phyloP scores from a whole-genome alignment of 2,888 invertebrate genomes.

The Caenorhabditis sp. region DNA sequence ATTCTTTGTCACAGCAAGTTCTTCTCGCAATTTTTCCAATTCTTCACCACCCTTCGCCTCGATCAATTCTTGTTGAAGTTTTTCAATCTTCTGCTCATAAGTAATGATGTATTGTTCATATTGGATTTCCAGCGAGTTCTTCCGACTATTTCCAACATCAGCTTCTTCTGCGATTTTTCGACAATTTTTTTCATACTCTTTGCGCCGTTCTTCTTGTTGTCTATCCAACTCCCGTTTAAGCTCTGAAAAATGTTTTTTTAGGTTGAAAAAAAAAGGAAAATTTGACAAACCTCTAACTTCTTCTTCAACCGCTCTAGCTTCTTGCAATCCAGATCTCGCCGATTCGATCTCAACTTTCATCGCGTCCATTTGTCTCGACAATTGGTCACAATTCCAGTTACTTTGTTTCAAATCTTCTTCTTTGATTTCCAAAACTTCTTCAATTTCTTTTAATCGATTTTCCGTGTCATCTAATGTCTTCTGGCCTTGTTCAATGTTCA shows the following conservation, averaged over 20 bases:
- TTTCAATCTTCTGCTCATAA: conserved; percentile 36
- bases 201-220: conserved; percentile 15
- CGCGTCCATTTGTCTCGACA: conserved; percentile 25
- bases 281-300: neutral
- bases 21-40: neutral
- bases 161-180: conserved; percentile 30
- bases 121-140: conserved; percentile 44
- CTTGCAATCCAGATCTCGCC: conserved; percentile 14
- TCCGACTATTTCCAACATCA: conserved; percentile 9
- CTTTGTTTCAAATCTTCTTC: conserved; percentile 26
- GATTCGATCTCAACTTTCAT: conserved; percentile 23
- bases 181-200: conserved; percentile 24
- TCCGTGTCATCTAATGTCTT: conserved; percentile 25
- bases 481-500: conserved; percentile 26
- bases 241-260: neutral
- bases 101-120: conserved; percentile 46
- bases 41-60: conserved; percentile 1
- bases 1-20: neutral
- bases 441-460: conserved; percentile 10
- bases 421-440: conserved; percentile 17
- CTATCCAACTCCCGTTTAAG: conserved; percentile 14
- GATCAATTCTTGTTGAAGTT: conserved; percentile 25
- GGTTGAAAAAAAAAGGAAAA: no score
- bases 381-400: conserved; percentile 20
- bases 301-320: conserved; percentile 18